phyloP scores from a whole-genome alignment of 2,888 invertebrate genomes.

The Sepiola atlantica region DNA sequence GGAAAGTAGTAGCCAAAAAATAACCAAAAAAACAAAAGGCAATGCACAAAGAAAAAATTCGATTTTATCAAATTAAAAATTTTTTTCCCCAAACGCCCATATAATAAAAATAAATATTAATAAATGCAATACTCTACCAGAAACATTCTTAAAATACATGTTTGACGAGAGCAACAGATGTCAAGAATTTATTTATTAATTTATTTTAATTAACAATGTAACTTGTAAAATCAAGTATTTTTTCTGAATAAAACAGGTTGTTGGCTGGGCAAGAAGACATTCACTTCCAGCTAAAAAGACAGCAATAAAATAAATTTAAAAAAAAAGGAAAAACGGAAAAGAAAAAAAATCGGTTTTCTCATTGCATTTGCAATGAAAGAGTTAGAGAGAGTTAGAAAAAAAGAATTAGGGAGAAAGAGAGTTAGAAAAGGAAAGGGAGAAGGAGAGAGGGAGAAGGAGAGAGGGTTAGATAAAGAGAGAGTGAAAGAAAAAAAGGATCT shows the following conservation, averaged over 20 bases:
- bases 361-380: background rate
- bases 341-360: background rate
- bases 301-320: background rate
- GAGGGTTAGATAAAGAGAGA: no score
- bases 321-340: no score
- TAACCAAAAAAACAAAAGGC: background rate
- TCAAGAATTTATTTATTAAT: background rate
- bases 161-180: constrained; percentile 21
- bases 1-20: background rate
- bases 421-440: background rate
- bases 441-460: background rate
- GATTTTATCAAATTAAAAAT: background rate
- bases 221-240: background rate
- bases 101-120: background rate
- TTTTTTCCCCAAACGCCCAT: background rate
- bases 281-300: constrained; percentile 1
- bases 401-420: no score
- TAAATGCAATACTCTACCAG: background rate
- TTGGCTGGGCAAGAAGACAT: background rate
- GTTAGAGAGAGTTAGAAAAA: background rate
- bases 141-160: constrained; percentile 21
- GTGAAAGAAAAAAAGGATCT: background rate
- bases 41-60: background rate
- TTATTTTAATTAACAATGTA: background rate
- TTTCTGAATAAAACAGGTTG: background rate